Conservation (phyloP, 2,888 invertebrate species). For the Polydrusus tereticollis region DNA sequence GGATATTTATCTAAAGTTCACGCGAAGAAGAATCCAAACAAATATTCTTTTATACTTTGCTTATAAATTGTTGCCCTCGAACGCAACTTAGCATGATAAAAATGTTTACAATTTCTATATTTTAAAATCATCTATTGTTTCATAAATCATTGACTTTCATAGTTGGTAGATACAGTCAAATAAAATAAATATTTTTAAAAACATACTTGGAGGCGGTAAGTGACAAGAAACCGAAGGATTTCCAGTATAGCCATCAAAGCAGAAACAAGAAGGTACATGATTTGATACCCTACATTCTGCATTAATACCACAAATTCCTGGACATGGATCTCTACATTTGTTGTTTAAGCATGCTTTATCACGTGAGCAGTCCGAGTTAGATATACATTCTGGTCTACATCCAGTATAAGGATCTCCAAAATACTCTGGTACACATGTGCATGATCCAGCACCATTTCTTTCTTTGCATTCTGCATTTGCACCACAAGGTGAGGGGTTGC, state of each 20-base stretch:
- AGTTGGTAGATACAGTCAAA: background rate
- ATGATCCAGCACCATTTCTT: conserved; percentile 85
- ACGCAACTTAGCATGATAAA: no score
- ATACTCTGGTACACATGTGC: conserved; percentile 84
- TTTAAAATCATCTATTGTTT: background rate
- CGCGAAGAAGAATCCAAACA: no score
- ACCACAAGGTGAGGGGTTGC: conserved; percentile 89
- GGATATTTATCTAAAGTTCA: no score
- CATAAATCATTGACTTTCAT: background rate
- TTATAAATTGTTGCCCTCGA: no score
- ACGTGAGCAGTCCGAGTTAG: conserved; percentile 83
- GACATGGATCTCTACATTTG: conserved; percentile 88
- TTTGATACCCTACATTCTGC: conserved; percentile 86
- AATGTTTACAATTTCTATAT: no score
- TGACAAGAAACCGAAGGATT: conserved; percentile 74
- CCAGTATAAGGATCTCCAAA: conserved; percentile 90
- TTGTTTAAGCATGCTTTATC: conserved; percentile 86
- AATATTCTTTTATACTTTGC: no score
- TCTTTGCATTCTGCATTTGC: conserved; percentile 88
- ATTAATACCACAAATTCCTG: conserved; percentile 84
- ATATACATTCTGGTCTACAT: conserved; percentile 88
- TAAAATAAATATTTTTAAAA: background rate
- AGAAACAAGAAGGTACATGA: conserved; percentile 86
- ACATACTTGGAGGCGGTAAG: conserved; percentile 61
- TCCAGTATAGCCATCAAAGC: conserved; percentile 83